Evolutionary conservation across 2,888 invertebrate species (phyloP).

Genomic region (Lathronympha strigana): DNA sequence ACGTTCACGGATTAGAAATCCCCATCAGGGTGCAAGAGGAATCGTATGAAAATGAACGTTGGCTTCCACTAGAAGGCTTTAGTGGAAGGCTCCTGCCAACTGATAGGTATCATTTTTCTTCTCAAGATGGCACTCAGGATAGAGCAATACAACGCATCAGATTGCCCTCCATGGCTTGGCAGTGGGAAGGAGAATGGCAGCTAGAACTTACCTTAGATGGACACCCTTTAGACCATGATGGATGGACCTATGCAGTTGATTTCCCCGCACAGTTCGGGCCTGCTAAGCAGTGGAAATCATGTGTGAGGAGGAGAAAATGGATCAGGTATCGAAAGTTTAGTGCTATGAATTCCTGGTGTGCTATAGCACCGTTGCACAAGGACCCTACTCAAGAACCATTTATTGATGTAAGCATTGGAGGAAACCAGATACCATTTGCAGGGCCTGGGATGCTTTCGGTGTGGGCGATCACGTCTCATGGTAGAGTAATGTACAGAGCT

Average conservation of each 20-base stretch:
- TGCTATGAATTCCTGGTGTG: constrained; percentile 96
- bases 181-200: constrained; percentile 98
- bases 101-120: constrained; percentile 94
- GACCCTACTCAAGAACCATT: constrained; percentile 97
- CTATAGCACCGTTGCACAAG: constrained; percentile 94
- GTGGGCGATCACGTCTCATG: constrained; percentile 97
- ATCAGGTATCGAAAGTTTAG: constrained; percentile 93
- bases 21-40: constrained; percentile 96
- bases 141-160: constrained; percentile 92
- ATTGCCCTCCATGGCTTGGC: constrained; percentile 97
- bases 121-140: constrained; percentile 91
- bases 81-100: constrained; percentile 93
- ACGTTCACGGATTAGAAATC: constrained; percentile 94
- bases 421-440: constrained; percentile 91
- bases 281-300: constrained; percentile 94
- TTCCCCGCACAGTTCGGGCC: constrained; percentile 93
- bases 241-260: constrained; percentile 97
- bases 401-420: constrained; percentile 95
- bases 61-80: constrained; percentile 96
- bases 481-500: constrained; percentile 93
- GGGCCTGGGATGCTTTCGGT: constrained; percentile 90
- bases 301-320: constrained; percentile 95
- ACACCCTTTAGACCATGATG: constrained; percentile 94
- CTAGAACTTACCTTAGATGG: constrained; percentile 93
- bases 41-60: constrained; percentile 96